These are phyloP conservation scores for Daboia siamensis DNA, from an alignment of 2,113 vertebrate species.

Conservation along the genomic window DNA sequence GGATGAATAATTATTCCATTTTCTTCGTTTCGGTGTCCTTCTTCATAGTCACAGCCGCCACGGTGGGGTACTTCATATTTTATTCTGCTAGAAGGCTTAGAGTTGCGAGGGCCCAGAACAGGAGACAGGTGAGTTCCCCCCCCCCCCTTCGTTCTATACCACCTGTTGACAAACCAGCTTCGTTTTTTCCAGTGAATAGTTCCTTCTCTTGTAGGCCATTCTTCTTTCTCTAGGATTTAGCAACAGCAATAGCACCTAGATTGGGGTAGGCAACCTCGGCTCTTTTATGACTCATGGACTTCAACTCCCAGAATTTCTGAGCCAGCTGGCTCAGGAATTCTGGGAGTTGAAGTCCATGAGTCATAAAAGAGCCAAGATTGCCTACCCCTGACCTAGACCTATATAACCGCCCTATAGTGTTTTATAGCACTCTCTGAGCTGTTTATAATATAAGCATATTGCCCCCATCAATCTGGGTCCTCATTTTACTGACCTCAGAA, in stretches of 20 bases:
- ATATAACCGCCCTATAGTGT: too few species aligned
- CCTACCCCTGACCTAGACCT: too few species aligned
- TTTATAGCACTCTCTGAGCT: neutral
- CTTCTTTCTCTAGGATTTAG: neutral
- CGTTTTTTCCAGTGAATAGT: too few species aligned
- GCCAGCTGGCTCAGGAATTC: too few species aligned
- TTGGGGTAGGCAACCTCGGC: too few species aligned
- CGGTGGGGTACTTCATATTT: constrained; percentile 84
- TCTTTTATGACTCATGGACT: too few species aligned
- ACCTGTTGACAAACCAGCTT: neutral
- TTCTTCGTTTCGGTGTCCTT: constrained; percentile 84
- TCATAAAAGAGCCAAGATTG: too few species aligned
- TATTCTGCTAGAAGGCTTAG: constrained; percentile 80
- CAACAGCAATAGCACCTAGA: neutral
- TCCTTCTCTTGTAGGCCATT: neutral
- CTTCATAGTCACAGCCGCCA: constrained; percentile 83
- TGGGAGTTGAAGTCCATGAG: too few species aligned
- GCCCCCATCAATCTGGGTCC: neutral
- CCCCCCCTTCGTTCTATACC: neutral
- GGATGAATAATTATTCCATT: constrained; percentile 83
- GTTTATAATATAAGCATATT: neutral
- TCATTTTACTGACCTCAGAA: neutral
- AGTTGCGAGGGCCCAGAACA: constrained; percentile 72
- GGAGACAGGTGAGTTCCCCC: constrained; percentile 72
- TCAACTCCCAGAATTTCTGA: too few species aligned